These are phyloP conservation scores for Alaudala cheleensis DNA, from an alignment of 2,113 vertebrate species.

Conservation along the genomic window DNA sequence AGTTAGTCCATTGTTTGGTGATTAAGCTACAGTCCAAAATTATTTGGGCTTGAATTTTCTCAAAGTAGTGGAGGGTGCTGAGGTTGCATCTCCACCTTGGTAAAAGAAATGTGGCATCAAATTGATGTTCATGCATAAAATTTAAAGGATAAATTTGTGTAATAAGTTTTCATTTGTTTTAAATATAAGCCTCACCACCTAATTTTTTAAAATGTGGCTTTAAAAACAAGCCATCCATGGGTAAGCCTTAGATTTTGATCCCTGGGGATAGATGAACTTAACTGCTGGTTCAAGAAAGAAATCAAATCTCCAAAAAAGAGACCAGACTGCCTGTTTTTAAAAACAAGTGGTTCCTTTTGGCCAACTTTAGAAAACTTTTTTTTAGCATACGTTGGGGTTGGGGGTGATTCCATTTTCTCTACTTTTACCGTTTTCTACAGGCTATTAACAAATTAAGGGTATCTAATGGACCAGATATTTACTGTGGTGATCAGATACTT, in stretches of 20 bases:
- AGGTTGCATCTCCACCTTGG: not conserved
- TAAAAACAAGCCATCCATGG: not conserved
- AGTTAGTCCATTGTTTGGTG: not conserved
- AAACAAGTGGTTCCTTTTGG: not conserved
- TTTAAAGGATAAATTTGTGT: not conserved
- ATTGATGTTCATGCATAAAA: not conserved
- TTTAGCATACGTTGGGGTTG: not conserved
- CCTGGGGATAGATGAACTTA: not conserved
- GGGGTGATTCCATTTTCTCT: not conserved
- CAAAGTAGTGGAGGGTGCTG: not conserved
- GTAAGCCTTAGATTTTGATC: not conserved
- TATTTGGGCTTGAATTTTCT: not conserved
- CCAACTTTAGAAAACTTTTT: not conserved
- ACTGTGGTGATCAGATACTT: not conserved
- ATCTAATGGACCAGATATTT: not conserved
- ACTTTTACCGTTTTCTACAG: not conserved
- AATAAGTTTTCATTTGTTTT: not conserved
- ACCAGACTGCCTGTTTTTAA: not conserved
- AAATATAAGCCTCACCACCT: not conserved
- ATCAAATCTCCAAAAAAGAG: not conserved
- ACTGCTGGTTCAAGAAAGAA: not conserved
- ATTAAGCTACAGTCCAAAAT: not conserved
- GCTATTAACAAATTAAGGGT: not conserved
- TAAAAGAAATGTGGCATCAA: not conserved
- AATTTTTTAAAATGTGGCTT: not conserved